A percentile compares a stretch with the other conserved stretches of the same genome.
These are phyloP conservation scores for Chlamydotis undulata DNA, from an alignment of 2,113 vertebrate species.

Conservation along the genomic window DNA sequence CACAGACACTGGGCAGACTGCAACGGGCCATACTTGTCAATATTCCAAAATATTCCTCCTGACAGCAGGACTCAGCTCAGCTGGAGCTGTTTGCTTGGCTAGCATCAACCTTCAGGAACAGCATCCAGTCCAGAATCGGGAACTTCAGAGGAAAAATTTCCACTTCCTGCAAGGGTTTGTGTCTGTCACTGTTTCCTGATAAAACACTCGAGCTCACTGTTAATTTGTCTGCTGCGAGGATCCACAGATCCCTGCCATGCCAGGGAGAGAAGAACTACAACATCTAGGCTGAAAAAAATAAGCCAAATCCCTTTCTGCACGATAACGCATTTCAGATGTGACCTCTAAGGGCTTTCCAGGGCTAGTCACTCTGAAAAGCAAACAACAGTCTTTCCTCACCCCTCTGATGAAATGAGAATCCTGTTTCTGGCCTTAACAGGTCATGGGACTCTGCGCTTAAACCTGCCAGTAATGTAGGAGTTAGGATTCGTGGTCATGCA, in stretches of 20 bases:
- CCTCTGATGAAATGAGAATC: fast-evolving
- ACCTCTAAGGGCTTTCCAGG: background rate
- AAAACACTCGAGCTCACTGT: fast-evolving
- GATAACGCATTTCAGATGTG: background rate
- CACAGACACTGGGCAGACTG: fast-evolving
- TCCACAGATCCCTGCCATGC: fast-evolving
- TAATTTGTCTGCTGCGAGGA: background rate
- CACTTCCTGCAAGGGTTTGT: background rate
- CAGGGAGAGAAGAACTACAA: background rate
- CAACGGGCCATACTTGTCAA: fast-evolving
- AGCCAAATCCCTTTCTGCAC: background rate
- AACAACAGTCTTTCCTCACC: background rate
- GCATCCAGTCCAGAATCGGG: background rate
- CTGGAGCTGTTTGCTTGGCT: background rate
- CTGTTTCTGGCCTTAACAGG: background rate
- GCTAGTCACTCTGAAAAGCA: background rate
- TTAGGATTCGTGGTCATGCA: background rate
- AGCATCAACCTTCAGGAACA: background rate
- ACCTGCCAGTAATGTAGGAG: background rate
- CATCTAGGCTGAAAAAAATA: background rate
- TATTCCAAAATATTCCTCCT: background rate
- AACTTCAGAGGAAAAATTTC: background rate
- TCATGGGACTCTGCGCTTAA: background rate
- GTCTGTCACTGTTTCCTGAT: background rate
- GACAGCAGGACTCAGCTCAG: background rate